Conservation (phyloP, 2,888 invertebrate species). For the Drosophila leonis region DNA sequence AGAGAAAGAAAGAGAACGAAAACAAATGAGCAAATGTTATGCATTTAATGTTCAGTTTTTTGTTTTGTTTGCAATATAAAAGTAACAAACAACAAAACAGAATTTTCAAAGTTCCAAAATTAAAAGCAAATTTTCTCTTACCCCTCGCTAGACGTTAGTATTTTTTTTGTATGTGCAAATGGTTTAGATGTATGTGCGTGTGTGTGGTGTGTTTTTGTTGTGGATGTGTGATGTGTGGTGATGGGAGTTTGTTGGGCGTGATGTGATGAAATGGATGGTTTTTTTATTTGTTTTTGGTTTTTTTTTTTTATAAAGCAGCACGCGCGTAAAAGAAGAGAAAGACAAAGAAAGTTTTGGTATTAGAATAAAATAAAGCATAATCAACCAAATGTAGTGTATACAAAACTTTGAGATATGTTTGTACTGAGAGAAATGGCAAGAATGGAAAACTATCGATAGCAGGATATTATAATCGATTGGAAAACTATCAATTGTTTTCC, state of each 20-base stretch:
- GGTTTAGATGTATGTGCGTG: slow-evolving; percentile 46
- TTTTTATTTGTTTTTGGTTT: slow-evolving; percentile 18
- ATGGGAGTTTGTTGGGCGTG: slow-evolving; percentile 52
- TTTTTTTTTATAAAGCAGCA: slow-evolving; percentile 66
- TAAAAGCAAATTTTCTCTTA: slow-evolving; percentile 70
- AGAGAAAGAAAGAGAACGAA: slow-evolving; percentile 51
- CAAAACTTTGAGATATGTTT: slow-evolving; percentile 36
- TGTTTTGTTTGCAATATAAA: slow-evolving; percentile 34
- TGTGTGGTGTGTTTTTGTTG: slow-evolving; percentile 39
- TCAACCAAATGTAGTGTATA: slow-evolving; percentile 64
- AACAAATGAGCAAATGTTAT: slow-evolving; percentile 55
- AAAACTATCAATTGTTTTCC: slow-evolving; percentile 41
- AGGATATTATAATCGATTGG: not conserved
- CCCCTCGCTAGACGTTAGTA: slow-evolving; percentile 83
- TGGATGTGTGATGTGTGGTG: slow-evolving; percentile 39
- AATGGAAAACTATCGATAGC: slow-evolving; percentile 31
- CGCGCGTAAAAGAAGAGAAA: slow-evolving; percentile 81
- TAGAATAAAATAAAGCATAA: slow-evolving; percentile 80
- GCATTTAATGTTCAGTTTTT: slow-evolving; percentile 35
- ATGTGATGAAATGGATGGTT: slow-evolving; percentile 42
- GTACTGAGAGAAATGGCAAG: slow-evolving; percentile 18
- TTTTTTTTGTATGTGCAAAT: slow-evolving; percentile 60
- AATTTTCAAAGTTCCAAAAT: slow-evolving; percentile 38
- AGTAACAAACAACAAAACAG: slow-evolving; percentile 26
- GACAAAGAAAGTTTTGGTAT: slow-evolving; percentile 79